These are phyloP conservation scores for Camponotus vicinus DNA, from an alignment of 1,140 invertebrate species.

Conservation along the genomic window DNA sequence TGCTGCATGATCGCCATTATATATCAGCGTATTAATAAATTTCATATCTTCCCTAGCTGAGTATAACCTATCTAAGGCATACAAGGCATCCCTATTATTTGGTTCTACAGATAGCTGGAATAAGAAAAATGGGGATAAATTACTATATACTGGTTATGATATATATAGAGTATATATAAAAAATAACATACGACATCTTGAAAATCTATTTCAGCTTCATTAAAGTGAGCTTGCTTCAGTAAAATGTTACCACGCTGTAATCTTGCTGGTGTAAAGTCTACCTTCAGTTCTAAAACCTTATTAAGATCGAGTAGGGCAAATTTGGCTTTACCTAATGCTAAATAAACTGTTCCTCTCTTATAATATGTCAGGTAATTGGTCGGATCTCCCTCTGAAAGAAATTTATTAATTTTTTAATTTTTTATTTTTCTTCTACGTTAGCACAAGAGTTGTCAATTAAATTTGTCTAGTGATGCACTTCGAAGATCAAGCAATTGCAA, in stretches of 20 bases:
- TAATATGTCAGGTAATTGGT: conserved; percentile 98
- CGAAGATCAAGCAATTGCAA: background rate
- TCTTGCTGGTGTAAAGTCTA: conserved; percentile 96
- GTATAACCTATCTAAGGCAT: conserved; percentile 89
- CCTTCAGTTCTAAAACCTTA: conserved; percentile 96
- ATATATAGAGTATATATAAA: background rate
- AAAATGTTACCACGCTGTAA: conserved; percentile 95
- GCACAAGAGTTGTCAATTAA: background rate
- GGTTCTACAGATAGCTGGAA: conserved; percentile 92
- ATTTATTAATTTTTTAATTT: background rate
- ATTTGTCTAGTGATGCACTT: background rate
- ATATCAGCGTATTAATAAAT: conserved; percentile 87
- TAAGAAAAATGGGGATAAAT: conserved; percentile 30
- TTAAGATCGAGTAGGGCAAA: conserved; percentile 97
- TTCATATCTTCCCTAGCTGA: conserved; percentile 89
- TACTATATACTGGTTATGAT: background rate
- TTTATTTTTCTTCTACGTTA: too few relatives aligned
- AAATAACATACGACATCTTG: conserved; percentile 92
- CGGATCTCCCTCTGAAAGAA: conserved; percentile 95
- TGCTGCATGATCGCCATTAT: conserved; percentile 89
- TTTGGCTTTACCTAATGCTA: conserved; percentile 98
- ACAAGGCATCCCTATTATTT: conserved; percentile 91
- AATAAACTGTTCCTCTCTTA: conserved; percentile 97
- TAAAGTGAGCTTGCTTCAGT: conserved; percentile 95
- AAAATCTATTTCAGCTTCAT: conserved; percentile 94